Conservation (phyloP, 2,888 invertebrate genomes). For the Nyleta sp. region DNA sequence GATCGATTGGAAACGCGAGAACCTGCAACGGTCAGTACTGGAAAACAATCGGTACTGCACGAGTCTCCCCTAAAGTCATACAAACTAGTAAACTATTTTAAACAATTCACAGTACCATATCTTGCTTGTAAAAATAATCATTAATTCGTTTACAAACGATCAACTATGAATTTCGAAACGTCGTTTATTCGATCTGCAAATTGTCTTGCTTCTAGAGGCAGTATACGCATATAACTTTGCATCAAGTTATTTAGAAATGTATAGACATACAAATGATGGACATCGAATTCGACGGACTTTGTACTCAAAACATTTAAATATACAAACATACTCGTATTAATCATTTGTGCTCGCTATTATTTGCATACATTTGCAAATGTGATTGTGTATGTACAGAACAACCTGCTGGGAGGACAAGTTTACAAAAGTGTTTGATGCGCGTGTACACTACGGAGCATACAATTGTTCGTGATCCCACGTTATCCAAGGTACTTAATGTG, state of each 20-base stretch:
- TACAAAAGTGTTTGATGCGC: slow-evolving; percentile 48
- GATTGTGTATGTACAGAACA: slow-evolving; percentile 52
- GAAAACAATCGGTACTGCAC: no score
- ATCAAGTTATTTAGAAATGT: slow-evolving; percentile 46
- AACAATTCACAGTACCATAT: no score
- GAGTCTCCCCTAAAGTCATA: no score
- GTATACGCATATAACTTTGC: slow-evolving; percentile 19
- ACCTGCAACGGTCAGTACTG: no score
- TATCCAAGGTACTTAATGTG: slow-evolving; percentile 57
- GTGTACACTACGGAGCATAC: slow-evolving; percentile 42
- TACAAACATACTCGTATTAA: slow-evolving; percentile 35
- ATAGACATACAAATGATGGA: slow-evolving; percentile 49
- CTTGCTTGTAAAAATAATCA: no score
- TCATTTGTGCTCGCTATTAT: slow-evolving; percentile 37
- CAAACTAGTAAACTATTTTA: no score
- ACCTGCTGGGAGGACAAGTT: slow-evolving; percentile 24
- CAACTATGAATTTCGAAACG: no score
- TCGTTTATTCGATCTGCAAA: no score
- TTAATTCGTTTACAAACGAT: no score
- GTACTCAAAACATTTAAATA: slow-evolving; percentile 35
- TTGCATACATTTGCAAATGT: slow-evolving; percentile 28
- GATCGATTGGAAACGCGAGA: no score
- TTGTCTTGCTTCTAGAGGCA: not conserved
- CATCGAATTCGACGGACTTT: slow-evolving; percentile 56
- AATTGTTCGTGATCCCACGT: slow-evolving; percentile 48